Evolutionary conservation across 2,888 invertebrate genomes (phyloP).

Genomic region (Ecliptopera silaceata): DNA sequence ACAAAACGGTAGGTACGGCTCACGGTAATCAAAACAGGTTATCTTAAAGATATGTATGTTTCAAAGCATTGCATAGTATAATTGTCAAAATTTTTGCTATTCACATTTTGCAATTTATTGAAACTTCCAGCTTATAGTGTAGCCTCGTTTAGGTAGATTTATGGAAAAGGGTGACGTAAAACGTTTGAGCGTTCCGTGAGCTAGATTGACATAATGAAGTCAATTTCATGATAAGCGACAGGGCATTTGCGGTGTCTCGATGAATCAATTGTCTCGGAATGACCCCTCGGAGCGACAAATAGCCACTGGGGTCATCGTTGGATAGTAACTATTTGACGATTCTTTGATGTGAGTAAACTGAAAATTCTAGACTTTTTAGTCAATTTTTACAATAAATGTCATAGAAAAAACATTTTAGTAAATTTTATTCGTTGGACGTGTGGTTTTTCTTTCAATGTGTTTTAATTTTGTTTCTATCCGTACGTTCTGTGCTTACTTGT

Average conservation of each 20-base stretch:
- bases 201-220: conserved; percentile 21
- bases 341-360: conserved; percentile 12
- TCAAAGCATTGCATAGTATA: neutral
- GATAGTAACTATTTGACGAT: conserved; percentile 32
- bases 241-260: conserved; percentile 68
- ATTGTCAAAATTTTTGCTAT: neutral
- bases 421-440: conserved; percentile 5
- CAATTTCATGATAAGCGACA: conserved; percentile 41
- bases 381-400: conserved; percentile 23
- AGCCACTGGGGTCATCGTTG: conserved; percentile 37
- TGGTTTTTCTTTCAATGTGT: neutral
- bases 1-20: neutral
- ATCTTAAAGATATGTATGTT: neutral
- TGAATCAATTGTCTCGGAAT: conserved; percentile 74
- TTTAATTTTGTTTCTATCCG: neutral
- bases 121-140: neutral
- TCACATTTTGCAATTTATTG: neutral
- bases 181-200: conserved; percentile 1
- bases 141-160: neutral
- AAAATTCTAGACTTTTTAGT: conserved; percentile 24
- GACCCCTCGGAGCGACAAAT: conserved; percentile 58
- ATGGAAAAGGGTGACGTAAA: neutral
- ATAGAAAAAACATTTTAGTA: conserved; percentile 6
- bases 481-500: neutral
- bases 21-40: neutral